These are phyloP conservation scores for Tetragonisca angustula DNA, from an alignment of 2,888 invertebrate genomes.

Conservation along the genomic window DNA sequence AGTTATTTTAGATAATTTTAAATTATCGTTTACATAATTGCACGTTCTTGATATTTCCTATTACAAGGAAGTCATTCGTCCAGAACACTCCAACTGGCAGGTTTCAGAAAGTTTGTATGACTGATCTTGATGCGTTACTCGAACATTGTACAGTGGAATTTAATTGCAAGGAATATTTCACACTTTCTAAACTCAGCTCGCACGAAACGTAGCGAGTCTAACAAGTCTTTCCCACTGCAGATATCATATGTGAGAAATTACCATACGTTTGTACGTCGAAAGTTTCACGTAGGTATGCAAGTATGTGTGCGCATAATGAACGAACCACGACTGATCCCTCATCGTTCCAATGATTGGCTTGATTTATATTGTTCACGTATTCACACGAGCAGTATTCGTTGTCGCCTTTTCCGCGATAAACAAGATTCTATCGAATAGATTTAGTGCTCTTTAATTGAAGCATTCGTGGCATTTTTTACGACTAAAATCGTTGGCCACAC, in stretches of 20 bases:
- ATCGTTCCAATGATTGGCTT: constrained; percentile 45
- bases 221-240: constrained; percentile 4
- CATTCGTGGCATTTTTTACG: constrained; percentile 39
- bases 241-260: constrained; percentile 35
- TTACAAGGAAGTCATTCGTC: not conserved
- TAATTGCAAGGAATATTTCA: constrained; percentile 9
- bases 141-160: not conserved
- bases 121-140: constrained; percentile 9
- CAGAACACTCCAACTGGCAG: not conserved
- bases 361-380: constrained; percentile 49
- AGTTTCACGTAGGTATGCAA: constrained; percentile 39
- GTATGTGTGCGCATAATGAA: constrained; percentile 61
- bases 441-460: constrained; percentile 59
- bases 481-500: constrained; percentile 27
- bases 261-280: constrained; percentile 44
- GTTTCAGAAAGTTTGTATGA: not conserved
- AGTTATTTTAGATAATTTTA: too few species aligned
- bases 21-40: not conserved
- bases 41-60: not conserved
- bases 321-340: constrained; percentile 51
- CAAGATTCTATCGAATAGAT: constrained; percentile 61
- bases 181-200: not conserved
- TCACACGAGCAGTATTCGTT: constrained; percentile 11
- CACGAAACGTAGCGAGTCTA: constrained; percentile 6
- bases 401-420: constrained; percentile 39